phyloP scores from a whole-genome alignment of 2,888 invertebrate species.

The Stegana nigrithorax region DNA sequence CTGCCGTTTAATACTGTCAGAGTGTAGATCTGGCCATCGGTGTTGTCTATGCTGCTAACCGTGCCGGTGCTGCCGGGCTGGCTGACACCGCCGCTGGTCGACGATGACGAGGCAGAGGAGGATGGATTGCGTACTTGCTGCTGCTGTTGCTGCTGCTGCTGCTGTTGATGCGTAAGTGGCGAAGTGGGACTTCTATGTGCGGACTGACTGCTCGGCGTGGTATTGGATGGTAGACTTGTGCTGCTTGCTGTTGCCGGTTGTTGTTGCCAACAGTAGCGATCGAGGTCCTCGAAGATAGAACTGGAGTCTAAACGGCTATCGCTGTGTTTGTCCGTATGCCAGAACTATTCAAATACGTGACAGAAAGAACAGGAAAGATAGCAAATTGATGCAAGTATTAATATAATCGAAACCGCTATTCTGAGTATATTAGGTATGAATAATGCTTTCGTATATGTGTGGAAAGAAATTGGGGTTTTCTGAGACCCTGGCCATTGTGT shows the following conservation, averaged over 20 bases:
- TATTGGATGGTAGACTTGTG: conserved; percentile 68
- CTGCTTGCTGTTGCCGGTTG: conserved; percentile 67
- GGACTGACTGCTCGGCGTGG: conserved; percentile 69
- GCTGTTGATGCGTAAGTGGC: conserved; percentile 31
- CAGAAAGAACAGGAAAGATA: neutral
- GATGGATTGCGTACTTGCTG: conserved; percentile 16
- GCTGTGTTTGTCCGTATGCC: conserved; percentile 72
- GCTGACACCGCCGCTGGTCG: conserved; percentile 35
- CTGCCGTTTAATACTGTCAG: conserved; percentile 86
- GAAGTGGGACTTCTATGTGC: conserved; percentile 31
- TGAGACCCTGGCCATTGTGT: no score
- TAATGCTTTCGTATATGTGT: no score
- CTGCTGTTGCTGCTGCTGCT: conserved; percentile 29
- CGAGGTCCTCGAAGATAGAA: conserved; percentile 82
- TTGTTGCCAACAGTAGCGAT: conserved; percentile 85
- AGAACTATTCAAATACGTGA: conserved; percentile 55
- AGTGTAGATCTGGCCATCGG: conserved; percentile 85
- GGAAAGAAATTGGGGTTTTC: no score
- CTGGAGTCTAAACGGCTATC: conserved; percentile 77
- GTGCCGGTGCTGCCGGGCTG: conserved; percentile 54
- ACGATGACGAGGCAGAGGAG: neutral
- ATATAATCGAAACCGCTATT: no score
- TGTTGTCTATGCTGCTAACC: conserved; percentile 69
- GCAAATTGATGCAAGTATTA: no score
- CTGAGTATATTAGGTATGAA: no score